These are phyloP conservation scores for Gracilinanus agilis DNA, from an alignment of 2,113 vertebrate genomes.

Conservation along the genomic window DNA sequence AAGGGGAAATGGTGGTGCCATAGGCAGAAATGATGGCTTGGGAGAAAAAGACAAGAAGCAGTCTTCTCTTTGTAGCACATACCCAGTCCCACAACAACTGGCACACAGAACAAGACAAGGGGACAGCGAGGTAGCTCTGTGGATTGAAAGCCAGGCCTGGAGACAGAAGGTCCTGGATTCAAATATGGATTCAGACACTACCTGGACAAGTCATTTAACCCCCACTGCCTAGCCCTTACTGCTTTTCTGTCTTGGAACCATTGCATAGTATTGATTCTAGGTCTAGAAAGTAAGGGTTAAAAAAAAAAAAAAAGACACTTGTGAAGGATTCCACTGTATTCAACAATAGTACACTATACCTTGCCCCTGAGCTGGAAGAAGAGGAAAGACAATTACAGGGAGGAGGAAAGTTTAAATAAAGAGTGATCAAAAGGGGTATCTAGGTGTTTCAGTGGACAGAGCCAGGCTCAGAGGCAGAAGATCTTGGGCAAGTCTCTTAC, in stretches of 20 bases:
- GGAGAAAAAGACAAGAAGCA: neutral
- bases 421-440: neutral
- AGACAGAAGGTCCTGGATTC: no score
- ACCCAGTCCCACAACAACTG: neutral
- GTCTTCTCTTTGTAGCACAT: neutral
- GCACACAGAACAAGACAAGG: neutral
- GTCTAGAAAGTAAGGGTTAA: no score
- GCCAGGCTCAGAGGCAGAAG: no score
- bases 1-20: neutral
- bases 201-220: no score
- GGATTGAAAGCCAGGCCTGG: no score
- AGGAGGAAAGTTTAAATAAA: neutral
- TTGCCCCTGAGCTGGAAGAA: neutral
- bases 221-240: no score
- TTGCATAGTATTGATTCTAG: no score
- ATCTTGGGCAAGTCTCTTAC: no score
- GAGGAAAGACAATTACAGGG: neutral
- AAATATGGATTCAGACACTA: no score
- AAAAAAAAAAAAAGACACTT: neutral
- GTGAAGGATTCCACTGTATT: neutral
- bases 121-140: neutral
- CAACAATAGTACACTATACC: neutral
- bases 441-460: no score
- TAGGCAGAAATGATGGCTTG: neutral
- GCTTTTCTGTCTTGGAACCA: no score